These are phyloP conservation scores for Pangasianodon hypophthalmus DNA, from an alignment of 2,113 vertebrate genomes.

Conservation along the genomic window DNA sequence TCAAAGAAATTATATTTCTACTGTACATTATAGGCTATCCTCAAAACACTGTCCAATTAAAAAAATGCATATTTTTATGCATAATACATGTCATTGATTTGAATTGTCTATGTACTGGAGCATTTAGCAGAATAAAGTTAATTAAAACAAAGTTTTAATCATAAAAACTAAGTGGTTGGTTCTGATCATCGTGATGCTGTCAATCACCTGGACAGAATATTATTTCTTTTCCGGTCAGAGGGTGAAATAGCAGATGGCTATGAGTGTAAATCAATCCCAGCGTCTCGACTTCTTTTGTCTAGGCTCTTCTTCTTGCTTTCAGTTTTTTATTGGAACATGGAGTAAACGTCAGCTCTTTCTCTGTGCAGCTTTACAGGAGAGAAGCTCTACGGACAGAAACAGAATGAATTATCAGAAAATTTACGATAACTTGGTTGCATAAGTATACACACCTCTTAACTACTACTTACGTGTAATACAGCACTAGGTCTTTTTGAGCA, in stretches of 20 bases:
- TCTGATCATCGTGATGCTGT: neutral
- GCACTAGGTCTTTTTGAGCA: neutral
- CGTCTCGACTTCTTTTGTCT: neutral
- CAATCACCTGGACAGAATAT: neutral
- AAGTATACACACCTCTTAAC: neutral
- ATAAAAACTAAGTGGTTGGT: neutral
- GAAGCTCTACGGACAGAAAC: neutral
- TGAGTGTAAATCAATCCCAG: neutral
- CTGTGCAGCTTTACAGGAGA: neutral
- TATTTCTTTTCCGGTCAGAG: neutral
- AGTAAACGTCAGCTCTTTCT: neutral
- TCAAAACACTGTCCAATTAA: neutral
- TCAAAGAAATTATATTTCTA: neutral
- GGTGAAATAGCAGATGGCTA: neutral
- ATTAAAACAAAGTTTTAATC: neutral
- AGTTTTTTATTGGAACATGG: neutral
- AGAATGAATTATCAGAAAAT: neutral
- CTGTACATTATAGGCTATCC: neutral
- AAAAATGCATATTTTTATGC: neutral
- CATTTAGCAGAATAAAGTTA: neutral
- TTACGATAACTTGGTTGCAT: neutral
- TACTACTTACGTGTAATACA: neutral
- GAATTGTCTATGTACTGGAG: neutral
- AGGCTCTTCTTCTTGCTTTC: neutral
- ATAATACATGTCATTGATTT: neutral